Evolutionary conservation across 1,140 invertebrate species (phyloP), one percentile per base, ranked within the genome.

Genomic region (Cyclina sinensis): DNA sequence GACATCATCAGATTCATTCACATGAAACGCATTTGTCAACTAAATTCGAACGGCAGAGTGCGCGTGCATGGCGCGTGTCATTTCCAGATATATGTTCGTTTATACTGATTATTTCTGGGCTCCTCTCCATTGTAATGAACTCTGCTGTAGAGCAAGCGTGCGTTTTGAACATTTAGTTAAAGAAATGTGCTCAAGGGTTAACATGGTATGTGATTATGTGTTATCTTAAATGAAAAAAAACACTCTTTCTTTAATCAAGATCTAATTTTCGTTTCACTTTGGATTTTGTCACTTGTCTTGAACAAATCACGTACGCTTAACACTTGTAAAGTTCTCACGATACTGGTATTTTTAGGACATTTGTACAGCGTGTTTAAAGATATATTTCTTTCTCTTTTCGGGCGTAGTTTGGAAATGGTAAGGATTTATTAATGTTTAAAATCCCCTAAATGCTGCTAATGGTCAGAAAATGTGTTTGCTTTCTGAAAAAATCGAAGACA

Each of bases 161-260:
- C 68, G 80, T 32, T 68, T 21, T n/a, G 32, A 48, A 46, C 59
- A 65, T 43, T 82, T 82, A 82, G 65, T 82, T 32, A 7, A 24
- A n/a, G 39, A 59, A 65, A 65, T 68, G 39, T 62, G 79, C 80
- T 82, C 43, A 27, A 46, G 37, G 80, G 54, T 68, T 68, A 82
- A 48, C 57, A 65, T 68, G 62, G 59, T 68, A 82, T 82, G 48
- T 82, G 51, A 82, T 82, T 82, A 82, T 68, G 46, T 68, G 80
- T 82, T 68, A 59, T 82, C 57, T 62, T 68, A 35, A 65, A 65
- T 37, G 80, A 43, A 37, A 68, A 43, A 46, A 37, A 68, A 21
- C 57, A 48, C 37, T 59, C 51, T 7, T 65, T 65, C 35, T 48
- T n/a, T 16, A 57, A 65, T 65, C 62, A 62, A 82, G n/a, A 46